Base-by-base conservation (phyloP, 2,888 invertebrate species). In the Cosmorhoe ocellata region DNA sequence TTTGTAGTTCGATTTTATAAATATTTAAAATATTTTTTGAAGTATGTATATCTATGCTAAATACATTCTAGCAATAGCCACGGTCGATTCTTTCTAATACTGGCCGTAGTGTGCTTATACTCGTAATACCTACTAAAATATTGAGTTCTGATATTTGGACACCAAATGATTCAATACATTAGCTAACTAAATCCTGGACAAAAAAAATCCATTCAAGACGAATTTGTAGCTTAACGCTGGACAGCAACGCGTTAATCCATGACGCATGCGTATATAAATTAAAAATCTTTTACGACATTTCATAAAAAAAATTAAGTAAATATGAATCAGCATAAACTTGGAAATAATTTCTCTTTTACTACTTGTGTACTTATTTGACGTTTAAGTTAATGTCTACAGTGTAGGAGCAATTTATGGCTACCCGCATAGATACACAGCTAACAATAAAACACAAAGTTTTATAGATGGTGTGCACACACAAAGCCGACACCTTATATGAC, bases 401-500 rank as follows among this genome's bases (percentile, higher is more conserved):
- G 47, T 48, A 57, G 39, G 47, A 55, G 55, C 51, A 48, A 56
- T 56, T 56, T 56, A 56, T 51, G 38, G 33, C 31, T 22, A 13
- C 45, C 40, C 18, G 47, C 52, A 44, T 48, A 51, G 40, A 55
- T 51, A 38, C 46, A 38, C 30, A 45, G 51, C 58, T 58, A 63
- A 73, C 69, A 69, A 73, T 72, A 74, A 74, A 75, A 65, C 61
- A 63, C 71, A 71, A 67, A 63, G 70, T 61, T 74, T 81, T 79
- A 79, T 77, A 72, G 70, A 66, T 59, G 70, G 68, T 76, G 63
- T 76, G 69, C 69, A 67, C 64, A 56, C 73, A 73, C 66, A 79
- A 73, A 69, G 55, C 75, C 76, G 74, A 74, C 79, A 78, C 71
- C 73, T 76, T 76, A 72, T 70, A 75, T 68, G 71, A 77, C 65